Conservation (phyloP, 2,797 vertebrate species). For the Chromobotia macracanthus region DNA sequence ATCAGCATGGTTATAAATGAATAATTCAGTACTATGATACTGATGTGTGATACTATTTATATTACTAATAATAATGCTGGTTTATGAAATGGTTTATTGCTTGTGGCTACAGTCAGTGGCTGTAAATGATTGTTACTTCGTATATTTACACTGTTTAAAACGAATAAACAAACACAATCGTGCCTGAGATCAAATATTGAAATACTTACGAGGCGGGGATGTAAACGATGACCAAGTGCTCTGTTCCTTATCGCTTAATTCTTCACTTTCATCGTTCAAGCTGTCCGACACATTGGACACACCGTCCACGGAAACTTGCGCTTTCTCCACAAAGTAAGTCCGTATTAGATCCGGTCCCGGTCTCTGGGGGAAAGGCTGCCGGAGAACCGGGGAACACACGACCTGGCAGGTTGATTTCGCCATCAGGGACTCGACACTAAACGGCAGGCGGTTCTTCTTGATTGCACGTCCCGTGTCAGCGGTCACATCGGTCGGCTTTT, state of each 20-base stretch:
- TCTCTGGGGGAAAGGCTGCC: constrained; percentile 53
- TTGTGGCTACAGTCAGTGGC: background rate
- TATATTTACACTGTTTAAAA: background rate
- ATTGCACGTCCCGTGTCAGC: constrained; percentile 74
- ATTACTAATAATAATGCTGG: no score
- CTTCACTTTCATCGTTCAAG: constrained; percentile 76
- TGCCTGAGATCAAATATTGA: background rate
- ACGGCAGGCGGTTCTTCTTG: constrained; percentile 77
- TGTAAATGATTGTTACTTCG: background rate
- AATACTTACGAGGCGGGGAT: constrained; percentile 81
- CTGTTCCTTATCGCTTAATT: constrained; percentile 77
- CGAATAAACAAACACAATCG: background rate
- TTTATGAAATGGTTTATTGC: no score
- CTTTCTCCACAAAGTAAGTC: constrained; percentile 77
- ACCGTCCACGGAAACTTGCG: constrained; percentile 69
- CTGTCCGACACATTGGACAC: constrained; percentile 69
- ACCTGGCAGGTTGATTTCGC: constrained; percentile 78
- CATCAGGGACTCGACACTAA: constrained; percentile 86
- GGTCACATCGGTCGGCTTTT: constrained; percentile 73
- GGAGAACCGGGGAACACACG: constrained; percentile 60
- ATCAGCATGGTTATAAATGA: no score
- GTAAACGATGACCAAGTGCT: constrained; percentile 79
- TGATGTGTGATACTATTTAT: no score
- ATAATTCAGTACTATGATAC: no score
- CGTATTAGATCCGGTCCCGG: constrained; percentile 71